Base-by-base conservation (phyloP, 2,888 invertebrate species). In the Caenorhabditis sp. region DNA sequence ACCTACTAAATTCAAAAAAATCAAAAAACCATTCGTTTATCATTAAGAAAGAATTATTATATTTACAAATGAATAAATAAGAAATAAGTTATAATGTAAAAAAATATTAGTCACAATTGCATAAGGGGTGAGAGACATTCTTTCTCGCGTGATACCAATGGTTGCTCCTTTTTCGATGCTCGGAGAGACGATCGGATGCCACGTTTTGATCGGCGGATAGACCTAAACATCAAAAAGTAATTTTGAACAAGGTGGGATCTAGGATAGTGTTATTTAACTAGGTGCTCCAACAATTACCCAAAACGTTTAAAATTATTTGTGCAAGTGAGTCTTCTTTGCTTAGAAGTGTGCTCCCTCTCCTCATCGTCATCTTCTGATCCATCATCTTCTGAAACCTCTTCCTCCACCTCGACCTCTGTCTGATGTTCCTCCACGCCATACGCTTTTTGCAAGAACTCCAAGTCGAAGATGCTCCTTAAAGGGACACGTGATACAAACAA, bases 141-240 rank as follows among this genome's bases (percentile, higher is more conserved):
- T 21, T 69, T 72, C 17, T 64, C 69, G 43, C 63, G 63, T 3
- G 43, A 43, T 3, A 43, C 43, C 43, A 43, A 10, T 17, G 61
- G 38, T 25, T 63, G 63, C n/a, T 68, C 72, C 50, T 67, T 74
- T 38, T 67, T 69, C 8, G 43, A 10, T 3, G 43, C 43, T 10
- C 78, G 76, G 21, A 76, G 63, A 2, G 78, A 79, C 8, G 76
- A 76, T 5, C 78, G 71, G 3, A 70, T 52, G 50, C 78, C 78
- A 14, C 78, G 63, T 67, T 79, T 79, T 25, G 76, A 76, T 12
- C 78, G 68, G 21, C 78, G 74, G 31, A 79, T 71, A 20, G 78
- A 79, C 65, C 78, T 79, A 63, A 17, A 79, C 69, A 79, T 65
- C 76, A 76, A 63, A 14, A 76, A 69, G 10, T 38, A 0, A 25